These are phyloP conservation scores for Falcunculus frontatus DNA, from an alignment of 2,113 vertebrate genomes.

Conservation along the genomic window DNA sequence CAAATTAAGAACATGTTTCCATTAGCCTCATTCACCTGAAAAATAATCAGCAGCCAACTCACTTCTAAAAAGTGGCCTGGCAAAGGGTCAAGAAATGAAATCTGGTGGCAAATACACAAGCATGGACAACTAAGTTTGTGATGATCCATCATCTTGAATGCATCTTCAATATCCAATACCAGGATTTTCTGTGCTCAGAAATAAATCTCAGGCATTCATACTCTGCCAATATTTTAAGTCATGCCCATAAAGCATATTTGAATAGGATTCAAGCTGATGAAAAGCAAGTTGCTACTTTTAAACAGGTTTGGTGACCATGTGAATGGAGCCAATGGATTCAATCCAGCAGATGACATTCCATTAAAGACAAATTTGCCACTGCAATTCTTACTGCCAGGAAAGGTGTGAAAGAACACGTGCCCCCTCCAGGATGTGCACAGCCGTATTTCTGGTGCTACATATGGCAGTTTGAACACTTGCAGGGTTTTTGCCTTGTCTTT, in stretches of 20 bases:
- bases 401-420: neutral
- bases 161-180: neutral
- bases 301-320: neutral
- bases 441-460: neutral
- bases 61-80: neutral
- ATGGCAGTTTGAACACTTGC: neutral
- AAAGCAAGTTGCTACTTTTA: constrained; percentile 31
- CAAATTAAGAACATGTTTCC: neutral
- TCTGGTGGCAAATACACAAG: neutral
- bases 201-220: neutral
- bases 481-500: neutral
- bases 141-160: neutral
- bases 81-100: neutral
- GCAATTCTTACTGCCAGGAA: neutral
- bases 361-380: neutral
- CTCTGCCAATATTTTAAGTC: constrained; percentile 13
- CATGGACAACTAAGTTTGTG: neutral
- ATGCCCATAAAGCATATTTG: neutral
- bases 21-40: neutral
- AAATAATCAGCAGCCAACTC: neutral
- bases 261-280: constrained; percentile 20
- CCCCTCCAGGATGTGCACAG: neutral
- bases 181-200: neutral
- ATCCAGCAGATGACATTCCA: constrained; percentile 7
- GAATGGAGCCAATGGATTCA: neutral